A percentile compares a stretch with the other conserved stretches of the same genome.
phyloP scores from a whole-genome alignment of 2,113 vertebrate genomes.

The Caranx melampygus region DNA sequence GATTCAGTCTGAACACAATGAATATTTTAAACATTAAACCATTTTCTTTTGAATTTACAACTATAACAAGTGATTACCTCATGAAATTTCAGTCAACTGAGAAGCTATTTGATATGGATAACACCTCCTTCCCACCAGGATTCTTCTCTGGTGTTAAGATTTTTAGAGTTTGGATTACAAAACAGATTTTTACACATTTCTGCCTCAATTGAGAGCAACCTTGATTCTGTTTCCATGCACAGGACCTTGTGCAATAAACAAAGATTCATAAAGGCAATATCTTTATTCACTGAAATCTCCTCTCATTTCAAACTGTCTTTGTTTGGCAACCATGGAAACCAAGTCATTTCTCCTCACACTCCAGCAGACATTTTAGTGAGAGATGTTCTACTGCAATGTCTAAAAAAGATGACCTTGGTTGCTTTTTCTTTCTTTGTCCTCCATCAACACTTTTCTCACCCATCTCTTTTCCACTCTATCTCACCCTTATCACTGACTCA shows the following conservation, averaged over 20 bases:
- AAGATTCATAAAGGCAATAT: conserved; percentile 40
- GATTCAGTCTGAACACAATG: neutral
- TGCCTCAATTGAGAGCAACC: conserved; percentile 14
- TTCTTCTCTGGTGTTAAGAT: neutral
- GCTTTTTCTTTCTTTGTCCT: conserved; percentile 59
- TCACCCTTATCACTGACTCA: conserved; percentile 51
- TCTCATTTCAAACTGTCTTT: conserved; percentile 56
- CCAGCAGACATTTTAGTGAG: conserved; percentile 36
- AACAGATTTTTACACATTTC: conserved; percentile 31
- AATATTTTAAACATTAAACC: neutral
- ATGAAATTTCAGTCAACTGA: neutral
- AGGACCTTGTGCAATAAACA: conserved; percentile 29
- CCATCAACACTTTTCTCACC: conserved; percentile 49
- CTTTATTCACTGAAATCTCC: conserved; percentile 43
- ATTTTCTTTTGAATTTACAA: neutral
- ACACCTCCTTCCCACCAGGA: neutral
- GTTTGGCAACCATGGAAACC: conserved; percentile 76
- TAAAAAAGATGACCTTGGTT: conserved; percentile 73
- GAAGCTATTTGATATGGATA: neutral
- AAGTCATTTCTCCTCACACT: conserved; percentile 35
- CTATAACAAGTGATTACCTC: neutral
- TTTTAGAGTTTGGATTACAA: conserved; percentile 9
- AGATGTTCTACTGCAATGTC: conserved; percentile 41
- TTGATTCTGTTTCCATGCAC: conserved; percentile 27
- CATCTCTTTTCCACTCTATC: conserved; percentile 34